Percentiles rank a stretch among this genome's conserved stretches.
These are phyloP conservation scores for Papilio aristodemus DNA, from an alignment of 1,140 invertebrate genomes.

Conservation along the genomic window DNA sequence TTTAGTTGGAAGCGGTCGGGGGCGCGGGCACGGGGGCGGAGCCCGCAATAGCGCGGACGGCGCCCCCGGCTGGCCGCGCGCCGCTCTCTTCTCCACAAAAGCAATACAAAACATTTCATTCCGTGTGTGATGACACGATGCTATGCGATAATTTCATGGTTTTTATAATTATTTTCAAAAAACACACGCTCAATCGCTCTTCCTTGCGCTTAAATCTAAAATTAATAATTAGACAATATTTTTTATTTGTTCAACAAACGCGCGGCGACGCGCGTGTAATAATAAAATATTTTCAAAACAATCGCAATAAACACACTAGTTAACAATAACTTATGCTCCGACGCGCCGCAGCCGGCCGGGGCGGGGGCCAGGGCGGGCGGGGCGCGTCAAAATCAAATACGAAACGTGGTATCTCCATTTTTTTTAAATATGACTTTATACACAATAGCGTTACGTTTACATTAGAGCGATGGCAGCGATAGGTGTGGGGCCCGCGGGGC, in stretches of 20 bases:
- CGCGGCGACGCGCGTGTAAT: conserved; percentile 75
- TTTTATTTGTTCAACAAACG: conserved; percentile 80
- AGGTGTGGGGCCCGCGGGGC: conserved; percentile 17
- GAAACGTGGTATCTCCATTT: conserved; percentile 52
- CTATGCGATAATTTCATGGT: conserved; percentile 69
- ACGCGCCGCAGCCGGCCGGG: no score
- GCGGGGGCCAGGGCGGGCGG: no score
- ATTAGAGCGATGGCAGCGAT: conserved; percentile 52
- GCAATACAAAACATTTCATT: conserved; percentile 79
- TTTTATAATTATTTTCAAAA: conserved; percentile 68
- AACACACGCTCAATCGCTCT: conserved; percentile 78
- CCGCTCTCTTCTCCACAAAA: conserved; percentile 62
- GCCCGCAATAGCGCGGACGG: conserved; percentile 32
- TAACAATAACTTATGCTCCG: conserved; percentile 75
- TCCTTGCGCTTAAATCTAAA: conserved; percentile 79
- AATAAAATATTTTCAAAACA: conserved; percentile 81
- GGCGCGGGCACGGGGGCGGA: conserved; percentile 38
- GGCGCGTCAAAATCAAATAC: conserved; percentile 50
- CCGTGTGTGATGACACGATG: conserved; percentile 77
- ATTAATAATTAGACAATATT: conserved; percentile 80
- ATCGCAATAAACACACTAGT: conserved; percentile 80
- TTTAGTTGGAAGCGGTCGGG: conserved; percentile 63
- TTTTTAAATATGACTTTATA: conserved; percentile 66
- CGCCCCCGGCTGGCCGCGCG: conserved; percentile 43
- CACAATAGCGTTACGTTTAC: conserved; percentile 51